Percentiles rank a stretch among this genome's conserved stretches.
Conservation (phyloP, 2,113 vertebrate species). For the Chascanopsetta lugubris region DNA sequence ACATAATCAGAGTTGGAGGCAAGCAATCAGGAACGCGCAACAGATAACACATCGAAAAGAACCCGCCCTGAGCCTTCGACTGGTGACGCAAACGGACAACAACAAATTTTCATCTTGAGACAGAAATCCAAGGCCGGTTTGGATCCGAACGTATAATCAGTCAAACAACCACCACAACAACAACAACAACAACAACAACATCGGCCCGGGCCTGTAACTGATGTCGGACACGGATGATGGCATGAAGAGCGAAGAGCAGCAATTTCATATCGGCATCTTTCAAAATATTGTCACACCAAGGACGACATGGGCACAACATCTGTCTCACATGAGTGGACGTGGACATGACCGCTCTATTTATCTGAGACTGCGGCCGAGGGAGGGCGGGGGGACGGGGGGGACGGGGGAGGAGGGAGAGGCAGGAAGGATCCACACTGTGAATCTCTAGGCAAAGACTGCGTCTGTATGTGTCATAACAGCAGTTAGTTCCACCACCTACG, state of each 20-base stretch:
- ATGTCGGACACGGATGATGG: not conserved
- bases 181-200: constrained; percentile 11
- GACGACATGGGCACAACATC: constrained; percentile 4
- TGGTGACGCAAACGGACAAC: constrained; percentile 15
- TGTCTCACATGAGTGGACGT: constrained; percentile 41
- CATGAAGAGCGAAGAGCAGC: not conserved
- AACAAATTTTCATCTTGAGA: constrained; percentile 34
- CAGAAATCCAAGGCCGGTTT: constrained; percentile 2
- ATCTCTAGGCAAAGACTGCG: constrained; percentile 52
- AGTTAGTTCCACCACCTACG: constrained; percentile 70
- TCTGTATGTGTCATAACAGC: constrained; percentile 65
- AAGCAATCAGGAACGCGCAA: constrained; percentile 55
- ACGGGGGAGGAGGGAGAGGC: too few relatives aligned
- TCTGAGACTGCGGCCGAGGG: constrained; percentile 32
- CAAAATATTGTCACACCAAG: constrained; percentile 9
- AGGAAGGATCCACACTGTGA: constrained; percentile 44
- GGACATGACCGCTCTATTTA: constrained; percentile 54
- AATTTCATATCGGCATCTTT: constrained; percentile 5
- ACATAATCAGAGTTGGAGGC: constrained; percentile 45
- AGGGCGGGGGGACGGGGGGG: too few relatives aligned
- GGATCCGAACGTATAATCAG: constrained; percentile 25
- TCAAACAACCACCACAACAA: constrained; percentile 31
- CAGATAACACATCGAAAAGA: constrained; percentile 41
- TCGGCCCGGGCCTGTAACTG: not conserved
- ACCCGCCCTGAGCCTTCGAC: not conserved